A percentile compares a stretch with the other conserved stretches of the same genome.
phyloP scores from a whole-genome alignment of 2,113 vertebrate genomes.

The Alethe diademata region DNA sequence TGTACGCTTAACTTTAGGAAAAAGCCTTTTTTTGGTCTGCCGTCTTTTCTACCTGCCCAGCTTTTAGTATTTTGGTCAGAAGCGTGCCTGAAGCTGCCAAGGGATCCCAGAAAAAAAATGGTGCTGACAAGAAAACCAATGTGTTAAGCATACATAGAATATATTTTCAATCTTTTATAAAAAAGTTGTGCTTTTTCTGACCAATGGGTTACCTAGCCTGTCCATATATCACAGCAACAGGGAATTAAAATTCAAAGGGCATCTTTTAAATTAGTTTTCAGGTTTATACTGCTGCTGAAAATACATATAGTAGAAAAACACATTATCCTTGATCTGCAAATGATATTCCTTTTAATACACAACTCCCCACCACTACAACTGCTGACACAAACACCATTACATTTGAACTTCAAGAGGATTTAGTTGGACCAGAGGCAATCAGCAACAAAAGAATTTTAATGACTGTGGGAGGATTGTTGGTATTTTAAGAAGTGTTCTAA shows the following conservation, averaged over 20 bases:
- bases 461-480: slow-evolving; percentile 11
- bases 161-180: neutral
- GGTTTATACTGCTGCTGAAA: neutral
- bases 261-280: neutral
- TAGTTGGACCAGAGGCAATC: slow-evolving; percentile 12
- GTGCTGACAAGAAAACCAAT: neutral
- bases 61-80: neutral
- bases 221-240: neutral
- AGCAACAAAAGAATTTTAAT: slow-evolving; percentile 61
- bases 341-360: neutral
- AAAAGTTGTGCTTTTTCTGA: neutral
- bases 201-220: neutral
- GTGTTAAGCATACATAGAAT: neutral
- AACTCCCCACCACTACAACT: neutral
- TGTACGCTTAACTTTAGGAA: neutral
- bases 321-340: neutral
- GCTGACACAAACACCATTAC: neutral
- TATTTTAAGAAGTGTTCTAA: slow-evolving; percentile 61
- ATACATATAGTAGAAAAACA: neutral
- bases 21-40: neutral
- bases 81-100: neutral
- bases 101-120: neutral
- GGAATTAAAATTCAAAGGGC: neutral
- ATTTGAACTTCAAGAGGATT: slow-evolving; percentile 28
- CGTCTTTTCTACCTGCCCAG: neutral